These are phyloP conservation scores for Malthinus seriepunctatus DNA, from an alignment of 2,888 invertebrate species.

Conservation along the genomic window DNA sequence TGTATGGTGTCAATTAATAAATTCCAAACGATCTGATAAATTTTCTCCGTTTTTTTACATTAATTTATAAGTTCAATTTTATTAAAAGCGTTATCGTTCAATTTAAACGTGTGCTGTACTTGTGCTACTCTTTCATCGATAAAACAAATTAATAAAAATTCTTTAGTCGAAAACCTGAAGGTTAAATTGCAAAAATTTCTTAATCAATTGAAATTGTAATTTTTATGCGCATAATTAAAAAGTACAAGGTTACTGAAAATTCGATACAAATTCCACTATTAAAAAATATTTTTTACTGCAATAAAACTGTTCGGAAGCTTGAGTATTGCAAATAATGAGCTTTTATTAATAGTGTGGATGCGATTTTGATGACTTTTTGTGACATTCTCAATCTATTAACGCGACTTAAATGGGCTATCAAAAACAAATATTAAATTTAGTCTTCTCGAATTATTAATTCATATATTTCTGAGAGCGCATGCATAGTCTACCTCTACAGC, in stretches of 20 bases:
- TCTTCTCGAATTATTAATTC: too few species aligned
- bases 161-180: background rate
- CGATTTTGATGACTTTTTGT: too few species aligned
- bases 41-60: background rate
- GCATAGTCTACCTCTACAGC: too few species aligned
- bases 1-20: constrained; percentile 32
- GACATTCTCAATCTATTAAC: too few species aligned
- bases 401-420: too few species aligned
- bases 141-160: background rate
- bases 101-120: background rate
- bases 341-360: too few species aligned
- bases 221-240: too few species aligned
- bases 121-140: background rate
- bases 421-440: too few species aligned
- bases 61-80: too few species aligned
- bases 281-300: constrained; percentile 1
- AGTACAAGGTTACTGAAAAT: background rate
- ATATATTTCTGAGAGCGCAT: too few species aligned
- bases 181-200: background rate
- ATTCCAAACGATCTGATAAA: constrained; percentile 30
- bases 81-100: too few species aligned
- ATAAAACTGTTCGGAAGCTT: background rate
- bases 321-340: too few species aligned
- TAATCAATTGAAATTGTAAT: background rate
- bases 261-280: constrained; percentile 30